Base-by-base conservation (phyloP, 2,797 vertebrate genomes). In the Sorex maritimensis region DNA sequence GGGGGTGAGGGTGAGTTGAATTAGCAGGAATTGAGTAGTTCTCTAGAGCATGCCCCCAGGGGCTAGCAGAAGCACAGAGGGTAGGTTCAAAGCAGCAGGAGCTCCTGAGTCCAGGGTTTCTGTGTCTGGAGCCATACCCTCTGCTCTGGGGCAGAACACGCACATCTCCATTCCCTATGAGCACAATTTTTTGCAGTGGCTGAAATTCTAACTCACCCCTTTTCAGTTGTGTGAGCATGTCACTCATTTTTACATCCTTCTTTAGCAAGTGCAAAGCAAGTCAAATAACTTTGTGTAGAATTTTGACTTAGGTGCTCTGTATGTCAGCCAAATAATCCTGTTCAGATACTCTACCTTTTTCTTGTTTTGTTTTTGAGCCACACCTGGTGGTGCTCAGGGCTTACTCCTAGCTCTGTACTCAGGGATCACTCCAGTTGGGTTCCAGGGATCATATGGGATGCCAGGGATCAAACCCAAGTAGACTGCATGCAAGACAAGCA, bases 1-100 rank as follows among this genome's bases (percentile, higher is more conserved):
- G 41, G 41, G 41, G 41, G 0, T 44, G 41, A 69, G 83, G 81
- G 49, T 63, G 34, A 12, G 5, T 61, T 61, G 65, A 73, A 21
- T 67, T n/a, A n/a, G n/a, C 17, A 84, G 65, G 81, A 78, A 84
- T 19, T 34, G 41, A 30, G 55, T 28, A 77, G 38, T 52, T 93
- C 28, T 77, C 78, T 88, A 81, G 82, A 83, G 72, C 12, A 26
- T 10, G 41, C 34, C 58, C 17, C 46, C 90, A 52, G 58, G 14
- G 63, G 4, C 2, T 72, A 5, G 7, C 7, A 26, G 65, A 67
- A 28, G 6, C 26, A 10, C 3, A 49, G 38, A 13, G 4, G 61
- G 26, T 9, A 68, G 74, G 34, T 19, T 6, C 23, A 73, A 69
- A 14, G 30, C 1, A 8, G 24, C 26, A 0, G 75, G 17, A 14